Conservation (phyloP, 2,888 invertebrate genomes). For the Cryptus viduatorius region DNA sequence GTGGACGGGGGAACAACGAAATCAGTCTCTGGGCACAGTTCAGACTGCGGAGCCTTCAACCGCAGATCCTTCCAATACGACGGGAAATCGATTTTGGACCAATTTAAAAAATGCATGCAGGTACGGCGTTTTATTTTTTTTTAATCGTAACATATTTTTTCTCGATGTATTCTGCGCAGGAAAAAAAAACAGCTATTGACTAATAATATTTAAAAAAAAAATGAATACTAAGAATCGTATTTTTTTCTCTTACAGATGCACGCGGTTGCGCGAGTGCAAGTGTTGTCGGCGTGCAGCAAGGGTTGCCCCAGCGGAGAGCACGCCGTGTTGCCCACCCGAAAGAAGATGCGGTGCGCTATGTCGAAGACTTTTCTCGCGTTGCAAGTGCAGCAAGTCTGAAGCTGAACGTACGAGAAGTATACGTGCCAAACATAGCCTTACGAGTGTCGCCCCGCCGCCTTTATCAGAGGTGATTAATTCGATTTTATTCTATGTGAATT, state of each 20-base stretch:
- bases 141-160: conserved; percentile 6
- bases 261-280: conserved; percentile 74
- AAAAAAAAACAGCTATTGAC: background rate
- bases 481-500: too few species aligned
- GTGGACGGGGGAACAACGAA: conserved; percentile 74
- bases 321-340: conserved; percentile 80
- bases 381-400: conserved; percentile 68
- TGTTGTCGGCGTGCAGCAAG: conserved; percentile 76
- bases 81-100: conserved; percentile 71
- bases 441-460: conserved; percentile 83
- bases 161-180: background rate
- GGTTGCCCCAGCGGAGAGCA: conserved; percentile 78
- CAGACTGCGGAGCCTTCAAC: conserved; percentile 10
- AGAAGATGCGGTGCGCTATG: conserved; percentile 80
- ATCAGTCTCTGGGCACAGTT: background rate
- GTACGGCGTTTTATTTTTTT: conserved; percentile 66
- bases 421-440: conserved; percentile 84
- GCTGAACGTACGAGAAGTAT: conserved; percentile 77
- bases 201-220: conserved; percentile 5
- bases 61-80: conserved; percentile 21
- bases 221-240: background rate
- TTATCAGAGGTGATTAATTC: conserved; percentile 79
- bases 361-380: conserved; percentile 73
- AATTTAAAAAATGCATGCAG: conserved; percentile 81
- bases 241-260: conserved; percentile 70